Base-by-base conservation (phyloP, 2,113 vertebrate species). In the Prionailurus viverrinus region DNA sequence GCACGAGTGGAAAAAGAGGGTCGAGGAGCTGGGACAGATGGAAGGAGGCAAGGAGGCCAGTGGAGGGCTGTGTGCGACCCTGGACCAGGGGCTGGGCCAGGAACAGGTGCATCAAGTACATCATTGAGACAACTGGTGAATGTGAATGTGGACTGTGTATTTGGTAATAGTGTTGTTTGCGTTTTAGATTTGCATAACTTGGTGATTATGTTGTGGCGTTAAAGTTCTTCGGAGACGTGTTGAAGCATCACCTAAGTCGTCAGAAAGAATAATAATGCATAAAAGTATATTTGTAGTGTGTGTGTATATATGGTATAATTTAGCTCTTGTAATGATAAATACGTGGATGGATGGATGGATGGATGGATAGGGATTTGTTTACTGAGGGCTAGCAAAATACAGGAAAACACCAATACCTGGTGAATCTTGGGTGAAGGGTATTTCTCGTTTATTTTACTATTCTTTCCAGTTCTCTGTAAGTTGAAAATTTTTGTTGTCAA, bases 361-460 rank as follows among this genome's bases (percentile, higher is more conserved):
- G 10, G 82, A 76, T 63, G 25, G 13, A 14, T 41, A 74, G 15
- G 71, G 48, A 33, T 53, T 18, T n/a, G 31, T 51, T 51, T 89
- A 19, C 25, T 0, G 5, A 93, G 36, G 48, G 25, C 36, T 76
- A 83, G 19, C 11, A 74, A 91, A 45, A 82, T 78, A 8, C 58
- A 31, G 7, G 45, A 51, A 81, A 85, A 76, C 55, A 39, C 1
- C 55, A 95, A 91, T 5, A 68, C 11, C 13, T 85, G 76, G 36
- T 25, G 4, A 89, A 82, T 51, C 78, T 55, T 93, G 8, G 4
- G 19, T 21, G 61, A 68, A 41, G 7, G 3, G 19, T 36, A 31
- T 76, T 93, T 84, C 29, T 25, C n/a, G 33, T 21, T 87, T 69
- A 82, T 93, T 96, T 95, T 45, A n/a, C 55, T 93, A 25, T 82